Base-by-base conservation (phyloP, 2,888 invertebrate species). In the Cataglyphis cursor region DNA sequence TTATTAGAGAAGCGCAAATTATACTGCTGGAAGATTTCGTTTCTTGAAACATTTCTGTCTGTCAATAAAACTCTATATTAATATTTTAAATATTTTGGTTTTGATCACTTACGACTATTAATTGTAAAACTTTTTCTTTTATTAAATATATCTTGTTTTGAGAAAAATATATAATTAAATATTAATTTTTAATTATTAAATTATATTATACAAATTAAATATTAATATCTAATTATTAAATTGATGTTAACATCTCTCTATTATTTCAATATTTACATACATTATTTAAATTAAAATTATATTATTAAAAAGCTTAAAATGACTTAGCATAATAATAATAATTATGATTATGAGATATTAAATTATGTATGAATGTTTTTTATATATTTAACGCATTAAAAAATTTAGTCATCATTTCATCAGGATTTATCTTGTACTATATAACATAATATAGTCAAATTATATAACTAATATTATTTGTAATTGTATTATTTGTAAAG, bases 1-100 rank as follows among this genome's bases (percentile, higher is more conserved):
- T 64, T 64, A n/a, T 81, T 48, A 80, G 74, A 64, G 28, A 38
- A 85, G 28, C 44, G 62, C 57, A 21, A n/a, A 38, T 12, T 35
- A 18, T n/a, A 6, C 31, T 31, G 15, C 44, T 24, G 12, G 2
- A 73, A 41, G 44, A 31, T 73, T 59, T 24, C 31, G 3, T 66
- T 10, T 51, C 35, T 15, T 31, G 12, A 8, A 31, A 41, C n/a
- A n/a, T 48, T 31, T 68, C n/a, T 24, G 28, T 3, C 15, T n/a
- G 31, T 28, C n/a, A 31, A 31, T 21, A 9, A 51, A 65, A 38
- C 24, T 41, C 8, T 21, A 41, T 9, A 18, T 21, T 5, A 38
- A 28, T 28, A 38, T 38, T 54, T 54, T 41, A n/a, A n/a, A 35
- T 38, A 5, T 38, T 38, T 9, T 21, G 3, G 1, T 9, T 64